Conservation (phyloP, 1,140 invertebrate genomes). For the Sminthurinus signatus region DNA sequence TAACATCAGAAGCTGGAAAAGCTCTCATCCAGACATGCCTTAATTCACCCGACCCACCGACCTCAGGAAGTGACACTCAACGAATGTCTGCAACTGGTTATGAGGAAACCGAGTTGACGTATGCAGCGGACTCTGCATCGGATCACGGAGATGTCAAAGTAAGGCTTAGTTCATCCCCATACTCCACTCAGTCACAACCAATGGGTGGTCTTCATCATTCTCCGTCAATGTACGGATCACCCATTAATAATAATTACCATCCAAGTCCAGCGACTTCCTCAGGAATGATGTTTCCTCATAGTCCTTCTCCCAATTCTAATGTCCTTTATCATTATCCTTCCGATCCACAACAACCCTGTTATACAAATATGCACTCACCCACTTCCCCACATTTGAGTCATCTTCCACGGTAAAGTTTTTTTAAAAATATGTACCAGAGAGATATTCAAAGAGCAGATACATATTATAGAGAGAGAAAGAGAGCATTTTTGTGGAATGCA, state of each 20-base stretch:
- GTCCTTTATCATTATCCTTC: constrained; percentile 41
- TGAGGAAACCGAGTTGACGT: constrained; percentile 96
- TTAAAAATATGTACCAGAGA: too few species aligned
- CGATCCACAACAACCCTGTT: constrained; percentile 41
- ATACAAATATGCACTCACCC: constrained; percentile 40
- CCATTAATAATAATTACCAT: constrained; percentile 41
- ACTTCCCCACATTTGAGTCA: constrained; percentile 38
- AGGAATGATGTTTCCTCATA: constrained; percentile 40
- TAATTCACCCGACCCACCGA: constrained; percentile 90
- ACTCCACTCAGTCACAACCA: constrained; percentile 31
- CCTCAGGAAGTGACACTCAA: constrained; percentile 57
- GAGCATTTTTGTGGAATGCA: too few species aligned
- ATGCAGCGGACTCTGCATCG: constrained; percentile 48
- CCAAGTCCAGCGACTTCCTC: constrained; percentile 27
- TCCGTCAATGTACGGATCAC: constrained; percentile 39
- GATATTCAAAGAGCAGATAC: too few species aligned
- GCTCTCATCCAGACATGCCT: constrained; percentile 97
- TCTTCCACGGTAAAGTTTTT: constrained; percentile 29
- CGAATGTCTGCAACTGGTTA: constrained; percentile 97
- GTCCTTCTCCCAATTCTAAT: constrained; percentile 39
- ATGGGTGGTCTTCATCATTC: constrained; percentile 39
- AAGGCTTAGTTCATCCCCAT: constrained; percentile 40
- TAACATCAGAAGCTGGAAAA: constrained; percentile 97
- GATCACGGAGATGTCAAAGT: constrained; percentile 41
- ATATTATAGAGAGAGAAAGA: too few species aligned